Percentiles rank a stretch among this genome's conserved stretches.
These are phyloP conservation scores for Naso thynnoides DNA, from an alignment of 2,797 vertebrate species.

Conservation along the genomic window DNA sequence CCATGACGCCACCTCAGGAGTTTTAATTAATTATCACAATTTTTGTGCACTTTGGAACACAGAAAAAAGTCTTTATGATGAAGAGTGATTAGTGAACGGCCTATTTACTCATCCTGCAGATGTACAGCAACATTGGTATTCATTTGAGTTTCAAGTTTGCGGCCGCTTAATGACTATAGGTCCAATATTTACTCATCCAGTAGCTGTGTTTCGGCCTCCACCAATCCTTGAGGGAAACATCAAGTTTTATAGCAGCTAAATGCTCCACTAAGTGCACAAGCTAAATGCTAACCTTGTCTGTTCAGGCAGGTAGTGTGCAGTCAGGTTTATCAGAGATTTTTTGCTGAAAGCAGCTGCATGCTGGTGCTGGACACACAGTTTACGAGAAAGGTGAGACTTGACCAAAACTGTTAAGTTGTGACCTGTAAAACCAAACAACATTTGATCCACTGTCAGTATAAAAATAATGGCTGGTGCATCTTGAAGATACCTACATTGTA, in stretches of 20 bases:
- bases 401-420: background rate
- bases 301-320: background rate
- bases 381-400: background rate
- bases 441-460: background rate
- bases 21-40: background rate
- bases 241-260: slow-evolving; percentile 16
- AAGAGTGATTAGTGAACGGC: background rate
- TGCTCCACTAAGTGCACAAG: background rate
- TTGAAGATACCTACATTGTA: background rate
- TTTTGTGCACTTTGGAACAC: background rate
- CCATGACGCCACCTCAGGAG: background rate
- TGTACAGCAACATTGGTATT: slow-evolving; percentile 2
- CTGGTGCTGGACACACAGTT: background rate
- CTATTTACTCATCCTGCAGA: background rate
- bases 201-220: slow-evolving; percentile 15
- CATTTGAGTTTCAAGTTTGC: background rate
- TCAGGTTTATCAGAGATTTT: background rate
- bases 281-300: slow-evolving; percentile 18
- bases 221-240: slow-evolving; percentile 12
- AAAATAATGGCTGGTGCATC: background rate
- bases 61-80: background rate
- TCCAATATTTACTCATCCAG: slow-evolving; percentile 13
- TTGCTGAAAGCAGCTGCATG: background rate
- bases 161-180: slow-evolving; percentile 2
- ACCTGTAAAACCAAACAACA: background rate